Evolutionary conservation across 1,140 invertebrate species (phyloP).

Genomic region (Conopomorpha cramerella): DNA sequence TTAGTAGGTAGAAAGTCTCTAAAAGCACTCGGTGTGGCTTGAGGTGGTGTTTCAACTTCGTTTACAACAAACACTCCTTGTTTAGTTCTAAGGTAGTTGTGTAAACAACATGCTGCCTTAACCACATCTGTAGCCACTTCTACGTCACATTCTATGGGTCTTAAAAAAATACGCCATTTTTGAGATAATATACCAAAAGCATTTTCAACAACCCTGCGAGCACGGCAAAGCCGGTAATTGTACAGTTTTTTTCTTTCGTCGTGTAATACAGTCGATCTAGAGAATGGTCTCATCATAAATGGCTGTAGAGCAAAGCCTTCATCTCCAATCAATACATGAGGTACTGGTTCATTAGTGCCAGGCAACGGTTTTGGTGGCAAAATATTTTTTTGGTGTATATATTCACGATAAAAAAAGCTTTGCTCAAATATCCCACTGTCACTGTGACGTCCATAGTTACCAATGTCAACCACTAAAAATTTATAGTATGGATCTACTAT

Average conservation of each 20-base stretch:
- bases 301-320: conserved; percentile 39
- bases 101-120: conserved; percentile 13
- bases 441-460: background rate
- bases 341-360: too few relatives aligned
- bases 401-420: background rate
- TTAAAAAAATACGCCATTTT: conserved; percentile 23
- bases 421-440: conserved; percentile 1
- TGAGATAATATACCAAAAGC: conserved; percentile 31
- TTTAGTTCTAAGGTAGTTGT: conserved; percentile 13
- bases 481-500: conserved; percentile 16
- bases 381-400: too few relatives aligned
- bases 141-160: conserved; percentile 11
- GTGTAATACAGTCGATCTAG: too few relatives aligned
- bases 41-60: background rate
- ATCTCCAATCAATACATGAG: conserved; percentile 36
- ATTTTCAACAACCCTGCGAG: conserved; percentile 19
- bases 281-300: conserved; percentile 35
- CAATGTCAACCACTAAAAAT: conserved; percentile 5
- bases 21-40: background rate
- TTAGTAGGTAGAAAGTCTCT: background rate
- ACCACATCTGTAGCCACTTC: conserved; percentile 10
- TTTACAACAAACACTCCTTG: background rate
- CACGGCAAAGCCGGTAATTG: background rate
- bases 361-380: too few relatives aligned
- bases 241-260: too few relatives aligned